These are phyloP conservation scores for Protodeltote pygarga DNA, from an alignment of 2,888 invertebrate genomes.

Conservation along the genomic window DNA sequence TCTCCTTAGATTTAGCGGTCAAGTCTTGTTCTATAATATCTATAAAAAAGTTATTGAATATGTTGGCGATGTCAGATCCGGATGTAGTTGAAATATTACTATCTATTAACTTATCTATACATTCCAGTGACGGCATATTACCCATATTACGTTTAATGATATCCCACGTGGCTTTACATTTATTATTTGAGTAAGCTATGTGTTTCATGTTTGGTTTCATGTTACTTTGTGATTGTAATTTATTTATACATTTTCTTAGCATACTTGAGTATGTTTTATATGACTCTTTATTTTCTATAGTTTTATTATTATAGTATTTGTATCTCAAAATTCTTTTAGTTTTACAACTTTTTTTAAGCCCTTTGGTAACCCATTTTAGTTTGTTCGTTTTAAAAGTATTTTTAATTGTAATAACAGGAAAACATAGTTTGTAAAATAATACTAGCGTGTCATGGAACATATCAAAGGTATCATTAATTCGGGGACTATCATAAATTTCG, in stretches of 20 bases:
- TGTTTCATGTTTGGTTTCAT: too few relatives aligned
- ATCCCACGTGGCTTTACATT: conserved; percentile 8
- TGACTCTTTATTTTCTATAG: neutral
- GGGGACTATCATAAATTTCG: neutral
- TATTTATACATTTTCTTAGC: conserved; percentile 3
- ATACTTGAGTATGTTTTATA: neutral
- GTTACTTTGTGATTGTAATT: neutral
- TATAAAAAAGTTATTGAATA: conserved; percentile 11
- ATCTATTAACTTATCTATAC: conserved; percentile 1
- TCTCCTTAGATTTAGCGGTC: neutral
- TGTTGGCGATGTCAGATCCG: neutral
- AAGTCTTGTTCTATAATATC: neutral
- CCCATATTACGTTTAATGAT: conserved; percentile 3
- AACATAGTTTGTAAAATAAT: conserved; percentile 3
- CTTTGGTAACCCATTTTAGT: conserved; percentile 5
- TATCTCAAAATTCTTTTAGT: conserved; percentile 5
- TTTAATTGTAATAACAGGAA: conserved; percentile 1
- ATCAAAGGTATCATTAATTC: neutral
- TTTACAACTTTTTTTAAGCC: neutral
- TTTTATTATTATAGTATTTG: conserved; percentile 1
- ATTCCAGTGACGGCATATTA: neutral
- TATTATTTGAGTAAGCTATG: neutral
- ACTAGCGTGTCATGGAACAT: neutral
- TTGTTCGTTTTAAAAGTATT: neutral
- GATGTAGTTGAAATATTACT: neutral